Conservation (phyloP, 1,140 invertebrate genomes). For the Megathymus violae region DNA sequence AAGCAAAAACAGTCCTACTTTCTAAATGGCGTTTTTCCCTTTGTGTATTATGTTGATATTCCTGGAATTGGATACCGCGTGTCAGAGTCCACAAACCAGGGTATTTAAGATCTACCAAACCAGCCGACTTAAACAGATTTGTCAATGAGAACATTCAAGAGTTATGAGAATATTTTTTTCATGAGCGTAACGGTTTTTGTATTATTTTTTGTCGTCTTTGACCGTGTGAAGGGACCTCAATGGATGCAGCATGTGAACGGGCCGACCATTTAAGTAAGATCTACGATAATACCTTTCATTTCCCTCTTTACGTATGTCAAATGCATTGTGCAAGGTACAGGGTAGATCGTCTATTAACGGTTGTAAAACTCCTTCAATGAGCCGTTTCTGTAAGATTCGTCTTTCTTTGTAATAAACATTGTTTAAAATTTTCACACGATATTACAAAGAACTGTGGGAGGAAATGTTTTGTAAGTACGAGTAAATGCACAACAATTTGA, state of each 20-base stretch:
- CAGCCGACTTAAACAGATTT: slow-evolving; percentile 43
- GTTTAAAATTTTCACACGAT: slow-evolving; percentile 71
- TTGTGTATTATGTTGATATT: too few species aligned
- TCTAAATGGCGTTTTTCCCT: too few species aligned
- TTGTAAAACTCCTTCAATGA: slow-evolving; percentile 67
- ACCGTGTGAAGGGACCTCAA: slow-evolving; percentile 80
- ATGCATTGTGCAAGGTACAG: slow-evolving; percentile 35
- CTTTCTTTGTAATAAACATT: slow-evolving; percentile 61
- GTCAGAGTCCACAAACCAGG: slow-evolving; percentile 4
- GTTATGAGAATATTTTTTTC: slow-evolving; percentile 78
- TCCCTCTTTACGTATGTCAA: slow-evolving; percentile 18
- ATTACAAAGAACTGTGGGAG: slow-evolving; percentile 60
- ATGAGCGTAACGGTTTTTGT: slow-evolving; percentile 81
- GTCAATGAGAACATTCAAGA: slow-evolving; percentile 80
- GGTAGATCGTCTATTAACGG: slow-evolving; percentile 52
- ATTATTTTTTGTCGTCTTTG: slow-evolving; percentile 80
- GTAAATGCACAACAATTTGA: slow-evolving; percentile 20
- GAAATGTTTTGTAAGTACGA: slow-evolving; percentile 47
- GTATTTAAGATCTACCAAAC: slow-evolving; percentile 9
- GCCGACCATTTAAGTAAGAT: slow-evolving; percentile 53
- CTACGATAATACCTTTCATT: slow-evolving; percentile 40
- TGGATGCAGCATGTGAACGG: slow-evolving; percentile 71
- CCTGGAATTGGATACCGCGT: too few species aligned
- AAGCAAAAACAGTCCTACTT: too few species aligned
- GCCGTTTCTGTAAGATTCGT: slow-evolving; percentile 63